Conservation (phyloP, 1,140 invertebrate genomes). For the Neodiprion pinetum region DNA sequence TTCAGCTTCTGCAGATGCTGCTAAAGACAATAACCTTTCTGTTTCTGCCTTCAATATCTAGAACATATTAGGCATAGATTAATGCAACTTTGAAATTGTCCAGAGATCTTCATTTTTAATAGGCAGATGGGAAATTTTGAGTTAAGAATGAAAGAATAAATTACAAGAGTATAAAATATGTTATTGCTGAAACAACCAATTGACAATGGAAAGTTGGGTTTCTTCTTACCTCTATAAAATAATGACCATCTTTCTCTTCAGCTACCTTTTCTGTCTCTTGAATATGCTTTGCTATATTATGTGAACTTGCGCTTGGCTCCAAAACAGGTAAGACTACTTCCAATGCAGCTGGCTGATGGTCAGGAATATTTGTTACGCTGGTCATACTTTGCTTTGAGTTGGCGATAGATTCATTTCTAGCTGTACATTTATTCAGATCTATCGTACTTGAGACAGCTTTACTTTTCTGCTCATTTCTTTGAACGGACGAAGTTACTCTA, state of each 20-base stretch:
- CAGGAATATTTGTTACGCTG: slow-evolving; percentile 49
- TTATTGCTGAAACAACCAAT: neutral
- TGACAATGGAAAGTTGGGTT: neutral
- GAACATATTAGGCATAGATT: slow-evolving; percentile 37
- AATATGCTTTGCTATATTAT: slow-evolving; percentile 41
- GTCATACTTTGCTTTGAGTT: slow-evolving; percentile 31
- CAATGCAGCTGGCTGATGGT: slow-evolving; percentile 60
- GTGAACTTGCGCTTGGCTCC: slow-evolving; percentile 44
- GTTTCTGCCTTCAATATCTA: slow-evolving; percentile 77
- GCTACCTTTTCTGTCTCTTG: slow-evolving; percentile 36
- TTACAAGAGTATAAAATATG: no score
- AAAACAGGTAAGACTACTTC: slow-evolving; percentile 60
- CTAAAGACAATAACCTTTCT: slow-evolving; percentile 70
- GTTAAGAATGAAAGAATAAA: slow-evolving; percentile 11
- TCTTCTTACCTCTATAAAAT: slow-evolving; percentile 68
- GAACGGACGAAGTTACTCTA: slow-evolving; percentile 30
- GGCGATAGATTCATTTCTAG: slow-evolving; percentile 29
- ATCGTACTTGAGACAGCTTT: slow-evolving; percentile 4
- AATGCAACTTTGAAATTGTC: slow-evolving; percentile 18
- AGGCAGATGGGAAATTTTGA: slow-evolving; percentile 15
- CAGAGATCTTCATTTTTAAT: neutral
- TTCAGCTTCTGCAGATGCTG: slow-evolving; percentile 73
- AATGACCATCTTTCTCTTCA: slow-evolving; percentile 72
- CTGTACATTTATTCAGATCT: slow-evolving; percentile 24
- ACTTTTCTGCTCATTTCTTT: slow-evolving; percentile 20